These are phyloP conservation scores for Piezodorus guildinii DNA, from an alignment of 1,140 invertebrate genomes.

Conservation along the genomic window DNA sequence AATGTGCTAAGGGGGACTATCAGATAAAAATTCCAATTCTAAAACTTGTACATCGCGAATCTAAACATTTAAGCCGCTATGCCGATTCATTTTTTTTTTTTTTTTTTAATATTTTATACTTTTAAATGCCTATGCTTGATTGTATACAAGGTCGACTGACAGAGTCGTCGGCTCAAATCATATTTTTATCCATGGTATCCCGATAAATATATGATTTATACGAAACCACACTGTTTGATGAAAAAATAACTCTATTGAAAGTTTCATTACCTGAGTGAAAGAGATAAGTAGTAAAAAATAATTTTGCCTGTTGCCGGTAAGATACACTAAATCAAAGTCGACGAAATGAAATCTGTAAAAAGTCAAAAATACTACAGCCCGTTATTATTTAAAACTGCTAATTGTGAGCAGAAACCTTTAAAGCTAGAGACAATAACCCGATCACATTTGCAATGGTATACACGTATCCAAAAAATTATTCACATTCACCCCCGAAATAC, in stretches of 20 bases:
- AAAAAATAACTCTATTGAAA: no score
- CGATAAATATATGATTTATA: slow-evolving; percentile 10
- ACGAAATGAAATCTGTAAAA: no score
- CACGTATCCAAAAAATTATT: not conserved
- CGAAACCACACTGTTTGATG: slow-evolving; percentile 4
- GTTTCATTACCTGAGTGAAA: no score
- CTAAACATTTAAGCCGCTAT: slow-evolving; percentile 23
- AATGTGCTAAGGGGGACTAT: slow-evolving; percentile 25
- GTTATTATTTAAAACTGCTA: no score
- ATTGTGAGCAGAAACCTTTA: slow-evolving; percentile 9
- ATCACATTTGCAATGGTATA: slow-evolving; percentile 21
- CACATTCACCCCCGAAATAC: slow-evolving; percentile 14
- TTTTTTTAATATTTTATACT: slow-evolving; percentile 6
- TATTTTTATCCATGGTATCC: not conserved
- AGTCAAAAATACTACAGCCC: no score
- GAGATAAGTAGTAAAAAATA: no score
- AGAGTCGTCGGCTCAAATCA: slow-evolving; percentile 6
- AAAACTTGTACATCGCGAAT: slow-evolving; percentile 19
- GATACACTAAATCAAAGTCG: no score
- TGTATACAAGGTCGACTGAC: slow-evolving; percentile 1
- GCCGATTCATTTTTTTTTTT: not conserved
- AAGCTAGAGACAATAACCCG: slow-evolving; percentile 18
- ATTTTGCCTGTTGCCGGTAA: no score
- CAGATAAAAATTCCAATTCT: slow-evolving; percentile 18
- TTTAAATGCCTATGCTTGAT: slow-evolving; percentile 21